These are phyloP conservation scores for Mallotus villosus DNA, from an alignment of 2,797 vertebrate genomes.

Conservation along the genomic window DNA sequence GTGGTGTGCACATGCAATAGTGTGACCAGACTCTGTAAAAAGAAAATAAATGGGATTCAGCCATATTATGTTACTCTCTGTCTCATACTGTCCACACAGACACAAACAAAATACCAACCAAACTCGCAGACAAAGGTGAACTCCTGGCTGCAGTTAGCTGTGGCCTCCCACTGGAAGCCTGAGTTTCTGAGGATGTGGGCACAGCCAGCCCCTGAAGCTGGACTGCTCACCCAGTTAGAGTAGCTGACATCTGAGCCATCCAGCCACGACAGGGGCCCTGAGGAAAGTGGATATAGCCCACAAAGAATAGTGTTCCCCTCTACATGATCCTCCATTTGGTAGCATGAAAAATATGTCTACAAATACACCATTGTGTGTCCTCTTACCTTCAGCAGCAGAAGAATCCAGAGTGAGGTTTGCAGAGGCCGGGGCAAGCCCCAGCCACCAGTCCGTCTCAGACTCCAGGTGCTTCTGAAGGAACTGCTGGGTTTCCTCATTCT, in stretches of 20 bases:
- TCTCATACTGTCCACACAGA: neutral
- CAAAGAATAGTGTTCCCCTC: neutral
- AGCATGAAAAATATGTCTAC: constrained; percentile 24
- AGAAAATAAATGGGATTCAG: constrained; percentile 1
- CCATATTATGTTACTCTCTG: neutral
- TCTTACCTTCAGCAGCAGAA: constrained; percentile 58
- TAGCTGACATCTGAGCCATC: constrained; percentile 86
- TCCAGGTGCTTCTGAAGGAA: constrained; percentile 80
- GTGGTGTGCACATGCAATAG: constrained; percentile 73
- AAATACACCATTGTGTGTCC: constrained; percentile 27
- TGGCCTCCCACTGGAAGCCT: constrained; percentile 81
- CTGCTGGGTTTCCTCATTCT: constrained; percentile 77
- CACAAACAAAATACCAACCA: constrained; percentile 69
- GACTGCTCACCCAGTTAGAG: constrained; percentile 77
- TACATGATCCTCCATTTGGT: constrained; percentile 13
- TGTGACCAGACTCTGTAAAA: constrained; percentile 72
- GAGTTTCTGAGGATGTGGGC: constrained; percentile 79
- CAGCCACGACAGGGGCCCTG: constrained; percentile 85
- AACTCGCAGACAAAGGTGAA: constrained; percentile 88
- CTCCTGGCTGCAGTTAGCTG: constrained; percentile 82
- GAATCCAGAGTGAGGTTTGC: constrained; percentile 48
- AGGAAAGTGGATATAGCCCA: constrained; percentile 5
- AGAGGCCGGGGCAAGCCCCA: constrained; percentile 74
- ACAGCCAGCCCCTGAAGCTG: constrained; percentile 66
- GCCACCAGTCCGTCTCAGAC: constrained; percentile 79